phyloP scores from a whole-genome alignment of 2,888 invertebrate genomes.

The Sinelater perroti region DNA sequence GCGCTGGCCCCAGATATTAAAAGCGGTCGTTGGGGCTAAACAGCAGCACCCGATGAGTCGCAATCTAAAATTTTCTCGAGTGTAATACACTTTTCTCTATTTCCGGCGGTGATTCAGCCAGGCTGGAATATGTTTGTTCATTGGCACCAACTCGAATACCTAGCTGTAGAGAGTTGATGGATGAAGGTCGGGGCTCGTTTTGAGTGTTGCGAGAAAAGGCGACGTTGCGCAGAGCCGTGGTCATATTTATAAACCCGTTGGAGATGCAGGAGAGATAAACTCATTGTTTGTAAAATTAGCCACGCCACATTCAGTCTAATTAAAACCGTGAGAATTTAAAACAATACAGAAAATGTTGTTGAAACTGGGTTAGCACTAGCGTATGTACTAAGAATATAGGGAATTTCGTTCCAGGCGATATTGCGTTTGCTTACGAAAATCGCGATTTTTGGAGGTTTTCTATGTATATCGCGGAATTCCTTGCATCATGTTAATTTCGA shows the following conservation, averaged over 20 bases:
- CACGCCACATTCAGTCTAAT: slow-evolving; percentile 9
- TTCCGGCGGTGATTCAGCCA: slow-evolving; percentile 1
- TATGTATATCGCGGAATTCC: too few relatives aligned
- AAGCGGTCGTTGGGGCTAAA: not conserved
- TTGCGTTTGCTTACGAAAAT: too few relatives aligned
- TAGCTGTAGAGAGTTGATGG: too few relatives aligned
- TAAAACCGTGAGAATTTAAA: slow-evolving; percentile 22
- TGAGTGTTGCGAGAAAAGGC: not conserved
- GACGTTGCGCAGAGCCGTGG: not conserved
- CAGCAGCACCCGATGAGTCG: not conserved
- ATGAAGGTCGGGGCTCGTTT: too few relatives aligned
- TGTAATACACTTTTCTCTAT: slow-evolving; percentile 1
- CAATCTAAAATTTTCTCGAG: slow-evolving; percentile 2
- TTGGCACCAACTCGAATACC: not conserved
- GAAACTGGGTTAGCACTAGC: slow-evolving; percentile 19
- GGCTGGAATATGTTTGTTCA: not conserved
- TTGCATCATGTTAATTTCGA: too few relatives aligned
- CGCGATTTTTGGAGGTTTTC: too few relatives aligned
- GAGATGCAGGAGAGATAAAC: slow-evolving; percentile 9
- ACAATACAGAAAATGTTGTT: slow-evolving; percentile 21
- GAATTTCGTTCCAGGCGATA: too few relatives aligned
- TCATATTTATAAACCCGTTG: slow-evolving; percentile 9
- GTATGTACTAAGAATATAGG: too few relatives aligned
- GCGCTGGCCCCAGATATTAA: too few relatives aligned
- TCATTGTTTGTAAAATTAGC: slow-evolving; percentile 18